Evolutionary conservation across 2,888 invertebrate genomes (phyloP), one percentile per base, ranked within the genome.

Genomic region (Schizotus pectinicornis): DNA sequence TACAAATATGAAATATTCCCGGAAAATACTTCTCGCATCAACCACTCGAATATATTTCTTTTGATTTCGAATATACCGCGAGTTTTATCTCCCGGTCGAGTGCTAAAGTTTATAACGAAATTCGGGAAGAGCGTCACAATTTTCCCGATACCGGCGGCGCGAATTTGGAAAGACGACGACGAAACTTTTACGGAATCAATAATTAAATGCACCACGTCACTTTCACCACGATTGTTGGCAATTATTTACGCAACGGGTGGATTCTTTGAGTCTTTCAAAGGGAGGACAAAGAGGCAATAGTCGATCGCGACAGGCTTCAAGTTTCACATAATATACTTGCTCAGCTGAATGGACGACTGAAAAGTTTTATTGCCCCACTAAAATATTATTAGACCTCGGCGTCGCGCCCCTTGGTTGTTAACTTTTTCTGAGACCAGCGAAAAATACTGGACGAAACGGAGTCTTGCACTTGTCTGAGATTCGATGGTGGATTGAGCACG

Each of bases 11-110:
- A 42, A 42, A 51, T 30, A 42, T 38, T 51, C 32, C 33, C 38
- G 8, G 34, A 39, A 51, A 51, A 51, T 41, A 42, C 42, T 51
- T 51, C 41, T 42, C 51, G 9, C 51, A 51, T 51, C 34, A 39
- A 34, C 9, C 34, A 35, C 31, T 13, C 39, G 8, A 39, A 39
- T 39, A 39, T 12, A 39, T 39, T 39, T 39, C 39, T 39, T 39
- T 39, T 39, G 39, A 39, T 39, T 39, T 12, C 11, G 12, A 8
- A 39, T 39, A 39, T 12, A 39, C 9, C 12, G 9, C 39, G 12
- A 39, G 39, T 39, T 39, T 39, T 39, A 39, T 39, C 39, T 39
- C 12, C 14, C 39, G 39, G 13, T 11, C n/a, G 7, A 39, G 39
- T 39, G 39, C 39, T 12, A 12, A 39, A 39, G 8, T 39, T 39